These are phyloP conservation scores for Cricetomys ansorgei DNA, from an alignment of 2,113 vertebrate species.

Conservation along the genomic window DNA sequence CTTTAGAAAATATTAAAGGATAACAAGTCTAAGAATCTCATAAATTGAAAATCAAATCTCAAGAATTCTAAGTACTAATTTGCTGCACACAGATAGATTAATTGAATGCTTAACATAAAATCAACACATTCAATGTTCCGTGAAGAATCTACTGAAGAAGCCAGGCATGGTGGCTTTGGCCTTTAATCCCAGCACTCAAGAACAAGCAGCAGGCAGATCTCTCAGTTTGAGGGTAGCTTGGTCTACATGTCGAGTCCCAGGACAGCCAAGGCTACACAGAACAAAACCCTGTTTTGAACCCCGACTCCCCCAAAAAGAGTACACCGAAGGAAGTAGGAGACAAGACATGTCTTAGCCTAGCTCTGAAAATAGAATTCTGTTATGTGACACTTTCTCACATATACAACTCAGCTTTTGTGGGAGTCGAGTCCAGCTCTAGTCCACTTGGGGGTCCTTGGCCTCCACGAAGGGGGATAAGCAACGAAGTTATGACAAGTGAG, in stretches of 20 bases:
- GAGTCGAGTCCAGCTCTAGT: no score
- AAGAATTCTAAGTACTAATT: not conserved
- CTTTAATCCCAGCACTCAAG: not conserved
- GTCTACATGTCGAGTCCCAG: not conserved
- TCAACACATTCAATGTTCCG: not conserved
- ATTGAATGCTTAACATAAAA: conserved; percentile 1
- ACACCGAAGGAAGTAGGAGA: not conserved
- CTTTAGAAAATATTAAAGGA: not conserved
- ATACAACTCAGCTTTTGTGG: not conserved
- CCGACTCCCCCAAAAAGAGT: not conserved
- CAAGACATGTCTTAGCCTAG: not conserved
- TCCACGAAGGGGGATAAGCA: no score
- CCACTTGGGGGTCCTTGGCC: no score
- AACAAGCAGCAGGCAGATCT: not conserved
- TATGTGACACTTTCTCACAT: not conserved
- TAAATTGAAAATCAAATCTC: not conserved
- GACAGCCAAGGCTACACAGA: not conserved
- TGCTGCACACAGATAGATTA: not conserved
- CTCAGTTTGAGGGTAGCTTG: not conserved
- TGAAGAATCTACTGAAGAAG: not conserved
- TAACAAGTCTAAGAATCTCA: not conserved
- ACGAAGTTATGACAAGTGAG: no score
- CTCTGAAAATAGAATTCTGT: not conserved
- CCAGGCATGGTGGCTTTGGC: not conserved
- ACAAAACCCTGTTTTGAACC: not conserved